phyloP scores from a whole-genome alignment of 2,113 vertebrate species.

The Lucifuga dentata region DNA sequence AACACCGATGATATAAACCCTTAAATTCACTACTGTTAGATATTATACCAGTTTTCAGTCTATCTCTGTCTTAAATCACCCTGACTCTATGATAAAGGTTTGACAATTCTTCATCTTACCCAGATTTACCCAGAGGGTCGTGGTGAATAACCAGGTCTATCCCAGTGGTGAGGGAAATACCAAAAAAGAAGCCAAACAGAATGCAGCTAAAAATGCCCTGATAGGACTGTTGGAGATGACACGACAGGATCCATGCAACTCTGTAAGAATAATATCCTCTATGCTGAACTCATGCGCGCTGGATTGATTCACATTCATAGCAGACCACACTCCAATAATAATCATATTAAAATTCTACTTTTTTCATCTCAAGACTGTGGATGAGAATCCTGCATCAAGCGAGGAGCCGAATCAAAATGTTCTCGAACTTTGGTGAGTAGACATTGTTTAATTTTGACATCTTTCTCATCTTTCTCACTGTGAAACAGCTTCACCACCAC shows the following conservation, averaged over 20 bases:
- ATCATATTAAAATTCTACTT: neutral
- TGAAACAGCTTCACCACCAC: too few species aligned
- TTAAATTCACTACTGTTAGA: too few species aligned
- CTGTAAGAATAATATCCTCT: conserved; percentile 10
- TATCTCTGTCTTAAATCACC: too few species aligned
- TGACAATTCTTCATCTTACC: neutral
- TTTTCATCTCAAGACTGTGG: conserved; percentile 45
- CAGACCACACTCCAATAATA: neutral
- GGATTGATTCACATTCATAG: too few species aligned
- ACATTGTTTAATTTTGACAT: neutral
- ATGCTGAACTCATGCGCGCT: too few species aligned
- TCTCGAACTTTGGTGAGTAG: conserved; percentile 45
- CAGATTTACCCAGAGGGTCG: conserved; percentile 64
- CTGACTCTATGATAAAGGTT: neutral
- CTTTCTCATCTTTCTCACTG: neutral
- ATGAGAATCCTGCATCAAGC: conserved; percentile 10
- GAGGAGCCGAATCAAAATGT: conserved; percentile 5
- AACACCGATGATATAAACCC: too few species aligned
- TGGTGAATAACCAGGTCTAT: conserved; percentile 42
- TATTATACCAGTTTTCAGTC: too few species aligned
- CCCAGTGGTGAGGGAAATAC: conserved; percentile 57
- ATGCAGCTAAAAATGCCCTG: conserved; percentile 69
- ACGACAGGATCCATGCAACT: neutral
- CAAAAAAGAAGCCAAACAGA: conserved; percentile 68
- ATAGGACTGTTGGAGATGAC: neutral